These are phyloP conservation scores for Varanus salvator DNA, from an alignment of 2,113 vertebrate species.

Conservation along the genomic window DNA sequence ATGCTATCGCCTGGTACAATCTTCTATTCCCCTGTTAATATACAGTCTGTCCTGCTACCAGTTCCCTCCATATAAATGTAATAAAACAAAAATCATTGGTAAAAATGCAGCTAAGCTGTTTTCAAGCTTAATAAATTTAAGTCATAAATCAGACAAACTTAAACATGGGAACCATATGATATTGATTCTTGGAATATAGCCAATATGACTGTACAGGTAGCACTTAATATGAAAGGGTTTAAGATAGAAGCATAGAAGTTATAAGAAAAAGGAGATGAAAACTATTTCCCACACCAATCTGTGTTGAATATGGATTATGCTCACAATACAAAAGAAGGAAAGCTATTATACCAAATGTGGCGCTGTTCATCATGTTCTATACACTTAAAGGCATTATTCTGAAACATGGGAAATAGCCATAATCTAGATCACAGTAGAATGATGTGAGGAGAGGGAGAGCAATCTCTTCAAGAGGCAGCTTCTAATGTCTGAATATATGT, in stretches of 20 bases:
- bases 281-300: too few species aligned
- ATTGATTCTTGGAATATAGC: neutral
- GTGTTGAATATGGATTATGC: neutral
- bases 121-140: neutral
- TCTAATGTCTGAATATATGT: neutral
- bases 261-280: neutral
- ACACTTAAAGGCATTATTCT: neutral
- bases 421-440: too few species aligned
- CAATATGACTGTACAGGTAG: neutral
- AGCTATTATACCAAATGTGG: neutral
- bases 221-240: neutral
- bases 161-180: neutral
- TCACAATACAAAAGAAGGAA: neutral
- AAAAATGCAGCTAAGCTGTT: neutral
- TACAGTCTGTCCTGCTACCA: neutral
- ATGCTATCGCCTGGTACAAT: neutral
- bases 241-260: neutral
- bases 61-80: neutral
- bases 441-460: too few species aligned
- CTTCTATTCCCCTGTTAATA: neutral
- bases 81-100: neutral
- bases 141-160: neutral
- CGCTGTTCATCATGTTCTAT: neutral
- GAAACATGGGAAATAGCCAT: neutral
- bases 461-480: neutral